phyloP scores from a whole-genome alignment of 2,113 vertebrate species.

The Candoia aspera region DNA sequence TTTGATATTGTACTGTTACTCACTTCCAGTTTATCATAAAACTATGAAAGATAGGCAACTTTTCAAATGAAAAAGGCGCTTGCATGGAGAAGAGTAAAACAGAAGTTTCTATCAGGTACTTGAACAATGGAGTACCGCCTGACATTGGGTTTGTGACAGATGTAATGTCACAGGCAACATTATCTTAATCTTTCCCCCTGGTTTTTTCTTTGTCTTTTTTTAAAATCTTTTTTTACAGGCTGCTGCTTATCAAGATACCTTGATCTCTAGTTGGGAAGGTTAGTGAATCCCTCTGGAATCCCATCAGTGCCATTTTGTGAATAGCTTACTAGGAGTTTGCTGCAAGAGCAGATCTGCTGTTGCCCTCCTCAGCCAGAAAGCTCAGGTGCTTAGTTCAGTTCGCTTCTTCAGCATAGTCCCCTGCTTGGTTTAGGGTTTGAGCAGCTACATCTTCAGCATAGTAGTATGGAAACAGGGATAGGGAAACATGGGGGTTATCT shows the following conservation, averaged over 20 bases:
- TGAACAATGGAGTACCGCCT: slow-evolving; percentile 58
- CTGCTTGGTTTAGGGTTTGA: not conserved
- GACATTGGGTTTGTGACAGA: slow-evolving; percentile 55
- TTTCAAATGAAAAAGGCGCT: slow-evolving; percentile 58
- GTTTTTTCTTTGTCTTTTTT: slow-evolving; percentile 46
- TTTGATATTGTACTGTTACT: slow-evolving; percentile 86
- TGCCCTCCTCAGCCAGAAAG: slow-evolving; percentile 53
- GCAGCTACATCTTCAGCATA: not conserved
- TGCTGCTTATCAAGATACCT: slow-evolving; percentile 54
- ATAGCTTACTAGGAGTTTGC: slow-evolving; percentile 54
- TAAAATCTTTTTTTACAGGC: slow-evolving; percentile 50
- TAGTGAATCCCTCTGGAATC: slow-evolving; percentile 60
- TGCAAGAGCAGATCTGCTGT: slow-evolving; percentile 47
- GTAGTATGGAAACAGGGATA: slow-evolving; percentile 16
- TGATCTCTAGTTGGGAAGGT: slow-evolving; percentile 60
- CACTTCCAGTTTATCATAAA: slow-evolving; percentile 89
- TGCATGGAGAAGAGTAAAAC: slow-evolving; percentile 65
- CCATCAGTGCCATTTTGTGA: slow-evolving; percentile 47
- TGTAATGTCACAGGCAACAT: slow-evolving; percentile 35
- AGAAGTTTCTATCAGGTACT: slow-evolving; percentile 66
- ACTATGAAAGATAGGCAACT: slow-evolving; percentile 68
- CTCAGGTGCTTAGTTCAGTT: slow-evolving; percentile 40
- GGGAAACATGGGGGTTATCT: not conserved
- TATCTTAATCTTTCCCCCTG: slow-evolving; percentile 46
- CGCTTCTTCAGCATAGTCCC: slow-evolving; percentile 33